Percentiles rank a stretch among this genome's conserved stretches.
These are phyloP conservation scores for Brachionus manjavacas DNA, from an alignment of 1,140 invertebrate genomes.

Conservation along the genomic window DNA sequence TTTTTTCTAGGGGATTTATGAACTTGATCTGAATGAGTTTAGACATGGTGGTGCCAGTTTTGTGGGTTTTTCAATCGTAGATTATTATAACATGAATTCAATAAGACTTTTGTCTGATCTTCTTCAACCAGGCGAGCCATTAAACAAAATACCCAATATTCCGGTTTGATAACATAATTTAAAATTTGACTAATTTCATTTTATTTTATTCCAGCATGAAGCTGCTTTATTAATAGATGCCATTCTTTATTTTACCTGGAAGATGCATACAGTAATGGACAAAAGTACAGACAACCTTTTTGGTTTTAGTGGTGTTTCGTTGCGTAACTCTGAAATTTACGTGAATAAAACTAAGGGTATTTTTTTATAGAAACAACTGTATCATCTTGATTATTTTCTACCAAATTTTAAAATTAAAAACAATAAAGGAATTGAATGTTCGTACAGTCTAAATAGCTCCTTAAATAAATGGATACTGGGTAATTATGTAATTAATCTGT, in stretches of 20 bases:
- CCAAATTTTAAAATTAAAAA: no score
- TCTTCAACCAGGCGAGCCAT: slow-evolving; percentile 8
- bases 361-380: no score
- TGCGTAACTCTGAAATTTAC: slow-evolving; percentile 14
- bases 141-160: slow-evolving; percentile 19
- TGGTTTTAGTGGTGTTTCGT: not conserved
- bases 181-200: not conserved
- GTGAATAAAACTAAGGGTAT: not conserved
- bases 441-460: not conserved
- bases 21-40: slow-evolving; percentile 33
- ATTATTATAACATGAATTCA: slow-evolving; percentile 28
- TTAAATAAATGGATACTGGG: slow-evolving; percentile 18
- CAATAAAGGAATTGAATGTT: not conserved
- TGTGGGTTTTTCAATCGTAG: slow-evolving; percentile 7
- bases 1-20: not conserved
- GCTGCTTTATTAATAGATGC: slow-evolving; percentile 24
- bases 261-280: not conserved
- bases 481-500: not conserved
- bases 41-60: slow-evolving; percentile 27
- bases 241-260: slow-evolving; percentile 1
- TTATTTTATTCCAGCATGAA: not conserved
- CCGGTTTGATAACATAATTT: not conserved
- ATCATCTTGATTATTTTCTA: no score
- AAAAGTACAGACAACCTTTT: not conserved
- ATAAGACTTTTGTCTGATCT: slow-evolving; percentile 27